phyloP scores from a whole-genome alignment of 2,797 vertebrate genomes.

The Sitta carolinensis region DNA sequence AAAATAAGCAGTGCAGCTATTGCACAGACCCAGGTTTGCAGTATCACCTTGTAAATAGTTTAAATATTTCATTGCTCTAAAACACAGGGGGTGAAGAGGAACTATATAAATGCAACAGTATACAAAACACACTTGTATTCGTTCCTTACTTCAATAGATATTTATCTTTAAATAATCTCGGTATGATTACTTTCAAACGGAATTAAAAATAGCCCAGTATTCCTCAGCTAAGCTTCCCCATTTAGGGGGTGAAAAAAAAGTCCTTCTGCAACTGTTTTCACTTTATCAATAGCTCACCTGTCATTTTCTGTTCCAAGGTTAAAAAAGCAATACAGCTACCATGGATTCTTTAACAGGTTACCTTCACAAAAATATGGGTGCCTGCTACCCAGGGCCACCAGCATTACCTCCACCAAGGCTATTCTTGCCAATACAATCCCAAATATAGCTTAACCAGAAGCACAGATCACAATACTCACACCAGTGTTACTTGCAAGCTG shows the following conservation, averaged over 20 bases:
- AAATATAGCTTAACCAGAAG: neutral
- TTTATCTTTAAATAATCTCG: neutral
- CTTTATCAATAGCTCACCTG: neutral
- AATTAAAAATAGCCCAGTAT: neutral
- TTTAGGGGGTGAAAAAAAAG: neutral
- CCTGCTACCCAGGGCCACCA: neutral
- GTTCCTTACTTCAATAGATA: neutral
- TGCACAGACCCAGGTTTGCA: constrained; percentile 35
- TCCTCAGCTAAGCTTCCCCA: neutral
- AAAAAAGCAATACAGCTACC: neutral
- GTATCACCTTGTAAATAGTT: constrained; percentile 62
- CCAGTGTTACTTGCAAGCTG: neutral
- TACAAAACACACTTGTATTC: neutral
- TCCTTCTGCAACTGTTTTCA: neutral
- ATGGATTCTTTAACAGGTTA: neutral
- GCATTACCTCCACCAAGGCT: neutral
- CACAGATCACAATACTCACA: neutral
- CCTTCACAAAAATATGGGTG: neutral
- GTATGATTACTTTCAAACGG: neutral
- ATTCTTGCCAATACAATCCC: neutral
- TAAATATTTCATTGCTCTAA: constrained; percentile 73
- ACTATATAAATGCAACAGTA: neutral
- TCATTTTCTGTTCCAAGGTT: neutral
- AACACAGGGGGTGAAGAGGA: constrained; percentile 33
- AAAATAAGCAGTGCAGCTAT: constrained; percentile 65